A percentile compares a stretch with the other conserved stretches of the same genome.
phyloP scores from a whole-genome alignment of 2,797 vertebrate genomes.

The Carduelis carduelis region DNA sequence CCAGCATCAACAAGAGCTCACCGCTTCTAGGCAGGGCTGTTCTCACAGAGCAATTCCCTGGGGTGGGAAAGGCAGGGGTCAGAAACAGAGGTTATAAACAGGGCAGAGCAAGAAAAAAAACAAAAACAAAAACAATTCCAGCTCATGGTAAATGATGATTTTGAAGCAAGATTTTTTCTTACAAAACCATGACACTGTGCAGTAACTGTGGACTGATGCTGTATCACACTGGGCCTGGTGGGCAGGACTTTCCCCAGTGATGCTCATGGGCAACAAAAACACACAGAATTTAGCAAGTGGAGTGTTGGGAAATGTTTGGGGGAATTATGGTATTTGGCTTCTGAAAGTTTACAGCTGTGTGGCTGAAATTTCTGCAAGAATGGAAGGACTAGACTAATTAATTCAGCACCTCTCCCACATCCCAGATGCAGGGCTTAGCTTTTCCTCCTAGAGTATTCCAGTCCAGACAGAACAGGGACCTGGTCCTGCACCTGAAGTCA shows the following conservation, averaged over 20 bases:
- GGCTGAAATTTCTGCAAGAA: not conserved
- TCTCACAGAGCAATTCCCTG: not conserved
- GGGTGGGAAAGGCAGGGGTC: not conserved
- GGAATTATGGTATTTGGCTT: not conserved
- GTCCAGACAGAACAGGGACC: not conserved
- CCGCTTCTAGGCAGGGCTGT: fast-evolving
- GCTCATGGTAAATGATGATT: not conserved
- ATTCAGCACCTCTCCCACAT: not conserved
- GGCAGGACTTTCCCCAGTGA: not conserved
- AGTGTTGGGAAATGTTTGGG: not conserved
- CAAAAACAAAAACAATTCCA: not conserved
- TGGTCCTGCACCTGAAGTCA: not conserved
- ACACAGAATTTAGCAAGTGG: fast-evolving
- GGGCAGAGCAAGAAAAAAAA: not conserved
- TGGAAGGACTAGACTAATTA: not conserved
- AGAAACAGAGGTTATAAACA: slow-evolving; percentile 1
- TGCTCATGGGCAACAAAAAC: not conserved
- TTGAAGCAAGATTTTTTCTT: not conserved
- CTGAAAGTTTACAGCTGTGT: not conserved
- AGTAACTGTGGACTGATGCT: not conserved
- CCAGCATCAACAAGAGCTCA: fast-evolving
- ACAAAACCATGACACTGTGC: not conserved
- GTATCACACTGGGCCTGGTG: not conserved
- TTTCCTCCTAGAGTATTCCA: fast-evolving
- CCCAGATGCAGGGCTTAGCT: not conserved